Evolutionary conservation across 2,797 vertebrate genomes (phyloP).

Genomic region (Myotis pilosus): DNA sequence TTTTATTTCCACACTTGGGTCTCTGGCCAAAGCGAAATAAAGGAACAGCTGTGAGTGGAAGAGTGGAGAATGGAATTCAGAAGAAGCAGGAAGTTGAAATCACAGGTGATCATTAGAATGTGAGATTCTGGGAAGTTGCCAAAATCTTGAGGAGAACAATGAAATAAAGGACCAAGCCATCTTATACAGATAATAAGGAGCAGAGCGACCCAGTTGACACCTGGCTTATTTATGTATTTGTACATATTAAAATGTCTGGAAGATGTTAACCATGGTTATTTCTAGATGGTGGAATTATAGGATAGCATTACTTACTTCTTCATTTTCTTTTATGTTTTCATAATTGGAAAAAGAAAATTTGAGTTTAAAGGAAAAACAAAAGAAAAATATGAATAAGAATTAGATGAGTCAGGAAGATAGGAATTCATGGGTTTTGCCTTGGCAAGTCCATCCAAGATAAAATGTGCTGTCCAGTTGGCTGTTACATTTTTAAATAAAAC

Average conservation of each 20-base stretch:
- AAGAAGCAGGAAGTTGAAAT: conserved; percentile 59
- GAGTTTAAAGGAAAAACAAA: neutral
- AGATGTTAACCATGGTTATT: conserved; percentile 39
- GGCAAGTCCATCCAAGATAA: neutral
- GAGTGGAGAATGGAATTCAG: conserved; percentile 56
- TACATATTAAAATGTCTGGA: conserved; percentile 52
- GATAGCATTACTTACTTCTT: neutral
- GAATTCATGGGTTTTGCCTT: neutral
- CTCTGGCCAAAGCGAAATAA: conserved; percentile 60
- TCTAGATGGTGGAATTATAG: neutral
- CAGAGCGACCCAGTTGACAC: conserved; percentile 49
- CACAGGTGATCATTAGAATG: conserved; percentile 66
- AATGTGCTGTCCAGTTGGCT: neutral
- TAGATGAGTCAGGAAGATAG: neutral
- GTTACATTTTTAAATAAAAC: neutral
- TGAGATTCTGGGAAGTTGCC: conserved; percentile 60
- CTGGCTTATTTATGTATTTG: conserved; percentile 33
- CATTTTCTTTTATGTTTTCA: neutral
- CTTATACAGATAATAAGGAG: conserved; percentile 56
- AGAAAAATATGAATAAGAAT: neutral
- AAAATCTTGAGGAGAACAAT: conserved; percentile 14
- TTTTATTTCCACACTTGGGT: conserved; percentile 47
- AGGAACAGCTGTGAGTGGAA: conserved; percentile 51
- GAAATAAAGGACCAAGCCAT: conserved; percentile 46
- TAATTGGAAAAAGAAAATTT: conserved; percentile 15